Evolutionary conservation across 1,140 invertebrate species (phyloP).

Genomic region (Anadara kagoshimensis): DNA sequence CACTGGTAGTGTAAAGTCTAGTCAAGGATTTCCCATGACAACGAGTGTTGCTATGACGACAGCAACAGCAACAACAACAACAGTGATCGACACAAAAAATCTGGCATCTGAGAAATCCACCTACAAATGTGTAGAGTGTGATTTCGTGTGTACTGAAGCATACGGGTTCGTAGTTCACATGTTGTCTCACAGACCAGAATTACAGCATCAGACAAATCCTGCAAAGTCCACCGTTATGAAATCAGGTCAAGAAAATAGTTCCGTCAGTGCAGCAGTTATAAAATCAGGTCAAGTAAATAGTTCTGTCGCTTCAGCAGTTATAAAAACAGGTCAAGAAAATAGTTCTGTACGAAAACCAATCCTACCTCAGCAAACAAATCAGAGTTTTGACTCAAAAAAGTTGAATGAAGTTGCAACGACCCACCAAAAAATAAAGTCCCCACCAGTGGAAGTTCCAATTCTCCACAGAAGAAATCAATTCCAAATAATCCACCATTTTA

Average conservation of each 20-base stretch:
- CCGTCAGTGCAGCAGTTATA: no score
- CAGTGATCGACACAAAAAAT: slow-evolving; percentile 29
- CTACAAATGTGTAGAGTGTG: slow-evolving; percentile 64
- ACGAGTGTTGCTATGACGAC: neutral
- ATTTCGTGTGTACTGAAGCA: slow-evolving; percentile 55
- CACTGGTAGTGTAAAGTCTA: no score
- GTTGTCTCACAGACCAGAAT: slow-evolving; percentile 54
- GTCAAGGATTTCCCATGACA: no score
- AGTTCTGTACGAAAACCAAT: neutral
- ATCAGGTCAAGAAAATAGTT: no score
- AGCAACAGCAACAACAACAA: neutral
- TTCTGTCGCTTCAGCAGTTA: no score
- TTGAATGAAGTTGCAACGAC: neutral
- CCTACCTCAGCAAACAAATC: neutral
- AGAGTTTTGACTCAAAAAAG: no score
- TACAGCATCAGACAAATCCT: slow-evolving; percentile 16
- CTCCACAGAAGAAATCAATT: neutral
- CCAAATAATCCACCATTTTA: slow-evolving; percentile 54
- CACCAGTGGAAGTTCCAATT: neutral
- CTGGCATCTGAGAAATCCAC: slow-evolving; percentile 26
- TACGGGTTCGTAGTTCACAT: slow-evolving; percentile 64
- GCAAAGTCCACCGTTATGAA: neutral
- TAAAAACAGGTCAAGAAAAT: no score
- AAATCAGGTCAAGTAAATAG: no score
- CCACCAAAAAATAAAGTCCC: slow-evolving; percentile 1